phyloP scores from a whole-genome alignment of 2,113 vertebrate genomes.

The Carassius carassius region DNA sequence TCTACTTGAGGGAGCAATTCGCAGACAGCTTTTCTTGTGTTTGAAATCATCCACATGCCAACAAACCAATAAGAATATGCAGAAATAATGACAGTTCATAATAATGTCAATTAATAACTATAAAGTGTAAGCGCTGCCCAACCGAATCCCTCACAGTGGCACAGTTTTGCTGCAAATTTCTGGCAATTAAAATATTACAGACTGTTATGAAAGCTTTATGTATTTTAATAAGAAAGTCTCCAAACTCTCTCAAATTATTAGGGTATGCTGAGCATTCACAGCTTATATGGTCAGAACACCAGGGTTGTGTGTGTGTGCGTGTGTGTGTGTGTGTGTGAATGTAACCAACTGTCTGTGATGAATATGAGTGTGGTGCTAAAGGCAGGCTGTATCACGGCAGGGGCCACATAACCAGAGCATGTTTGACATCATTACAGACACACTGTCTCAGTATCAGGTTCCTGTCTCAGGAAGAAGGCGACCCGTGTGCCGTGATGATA shows the following conservation, averaged over 20 bases:
- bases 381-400: slow-evolving; percentile 19
- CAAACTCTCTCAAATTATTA: background rate
- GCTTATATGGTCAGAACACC: background rate
- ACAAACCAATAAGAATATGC: no score
- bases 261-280: background rate
- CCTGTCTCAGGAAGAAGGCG: slow-evolving; percentile 50
- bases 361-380: slow-evolving; percentile 24
- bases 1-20: background rate
- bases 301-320: background rate
- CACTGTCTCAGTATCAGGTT: slow-evolving; percentile 65
- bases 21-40: no score
- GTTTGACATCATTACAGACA: slow-evolving; percentile 70
- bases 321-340: background rate
- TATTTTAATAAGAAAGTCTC: background rate
- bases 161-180: background rate
- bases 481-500: slow-evolving; percentile 32
- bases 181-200: background rate
- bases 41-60: no score
- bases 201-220: background rate
- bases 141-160: no score
- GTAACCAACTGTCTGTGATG: slow-evolving; percentile 30
- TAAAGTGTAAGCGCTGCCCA: background rate
- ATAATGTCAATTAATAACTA: background rate
- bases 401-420: slow-evolving; percentile 57
- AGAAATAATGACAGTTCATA: no score